A percentile compares a stretch with the other conserved stretches of the same genome.
phyloP scores from a whole-genome alignment of 1,140 invertebrate species.

The Littorina saxatilis region DNA sequence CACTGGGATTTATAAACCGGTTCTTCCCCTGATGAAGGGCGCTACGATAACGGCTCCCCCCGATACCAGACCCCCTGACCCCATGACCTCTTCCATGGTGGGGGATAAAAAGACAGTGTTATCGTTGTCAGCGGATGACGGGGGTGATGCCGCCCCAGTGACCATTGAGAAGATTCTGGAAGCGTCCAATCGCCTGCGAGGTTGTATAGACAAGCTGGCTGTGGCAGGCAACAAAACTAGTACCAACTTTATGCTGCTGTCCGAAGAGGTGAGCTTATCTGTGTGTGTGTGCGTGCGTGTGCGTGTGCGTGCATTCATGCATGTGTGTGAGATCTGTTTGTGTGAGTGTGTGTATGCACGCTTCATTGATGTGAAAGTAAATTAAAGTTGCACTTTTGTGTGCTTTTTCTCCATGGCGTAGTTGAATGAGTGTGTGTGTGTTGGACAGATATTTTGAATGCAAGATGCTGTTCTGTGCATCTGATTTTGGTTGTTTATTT shows the following conservation, averaged over 20 bases:
- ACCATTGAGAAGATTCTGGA: conserved; percentile 64
- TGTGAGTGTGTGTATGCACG: not conserved
- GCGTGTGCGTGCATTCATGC: not conserved
- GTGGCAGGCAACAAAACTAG: conserved; percentile 66
- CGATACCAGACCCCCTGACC: conserved; percentile 50
- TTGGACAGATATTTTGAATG: too few species aligned
- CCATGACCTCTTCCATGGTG: conserved; percentile 56
- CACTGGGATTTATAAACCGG: conserved; percentile 58
- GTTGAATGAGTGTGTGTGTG: too few species aligned
- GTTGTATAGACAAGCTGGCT: conserved; percentile 63
- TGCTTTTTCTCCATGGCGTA: too few species aligned
- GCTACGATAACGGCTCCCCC: conserved; percentile 39
- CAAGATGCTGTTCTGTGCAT: too few species aligned
- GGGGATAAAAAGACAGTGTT: conserved; percentile 42
- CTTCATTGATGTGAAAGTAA: not conserved
- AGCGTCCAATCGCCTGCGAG: conserved; percentile 58
- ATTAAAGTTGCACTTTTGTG: too few species aligned
- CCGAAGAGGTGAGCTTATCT: conserved; percentile 57
- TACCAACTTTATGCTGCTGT: conserved; percentile 72
- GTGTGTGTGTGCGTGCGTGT: not conserved
- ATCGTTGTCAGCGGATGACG: conserved; percentile 18
- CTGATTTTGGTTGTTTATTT: too few species aligned
- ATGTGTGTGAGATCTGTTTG: not conserved
- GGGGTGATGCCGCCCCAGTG: conserved; percentile 52
- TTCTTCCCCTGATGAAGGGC: conserved; percentile 56